Conservation (phyloP, 37 sponge, comb jelly and placozoan genomes). For the Bolinopsis microptera region DNA sequence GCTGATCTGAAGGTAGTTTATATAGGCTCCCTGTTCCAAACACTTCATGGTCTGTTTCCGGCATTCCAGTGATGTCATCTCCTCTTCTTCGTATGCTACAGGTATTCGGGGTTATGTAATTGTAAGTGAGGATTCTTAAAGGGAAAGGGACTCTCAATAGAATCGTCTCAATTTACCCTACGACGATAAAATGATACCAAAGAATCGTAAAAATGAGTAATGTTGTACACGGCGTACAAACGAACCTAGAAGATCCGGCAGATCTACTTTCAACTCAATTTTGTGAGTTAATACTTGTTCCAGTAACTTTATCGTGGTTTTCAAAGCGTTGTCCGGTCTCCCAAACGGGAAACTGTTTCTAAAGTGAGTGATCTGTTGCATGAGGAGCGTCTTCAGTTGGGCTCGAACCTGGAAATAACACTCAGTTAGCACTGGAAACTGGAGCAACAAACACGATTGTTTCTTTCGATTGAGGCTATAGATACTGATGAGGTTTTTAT, state of each 20-base stretch:
- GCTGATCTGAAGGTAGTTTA: constrained; percentile 48
- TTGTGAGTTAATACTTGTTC: constrained; percentile 47
- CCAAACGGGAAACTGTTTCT: constrained; percentile 30
- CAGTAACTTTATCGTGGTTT: constrained; percentile 39
- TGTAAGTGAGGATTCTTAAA: background rate
- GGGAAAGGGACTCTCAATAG: too few relatives aligned
- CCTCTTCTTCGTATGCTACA: constrained; percentile 4
- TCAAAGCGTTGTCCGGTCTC: constrained; percentile 20
- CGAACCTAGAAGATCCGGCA: background rate
- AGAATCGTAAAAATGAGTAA: too few relatives aligned
- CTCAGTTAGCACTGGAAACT: too few relatives aligned
- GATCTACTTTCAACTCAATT: constrained; percentile 26
- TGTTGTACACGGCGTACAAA: too few relatives aligned
- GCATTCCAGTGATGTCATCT: constrained; percentile 13
- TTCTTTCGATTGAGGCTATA: too few relatives aligned
- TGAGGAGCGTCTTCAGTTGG: constrained; percentile 22
- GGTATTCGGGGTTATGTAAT: background rate
- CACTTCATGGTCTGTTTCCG: constrained; percentile 50
- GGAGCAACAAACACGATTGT: too few relatives aligned
- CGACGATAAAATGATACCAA: too few relatives aligned
- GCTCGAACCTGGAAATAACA: background rate
- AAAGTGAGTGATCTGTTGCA: constrained; percentile 26
- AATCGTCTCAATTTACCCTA: too few relatives aligned
- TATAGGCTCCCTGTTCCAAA: constrained; percentile 25
- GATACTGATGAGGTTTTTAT: too few relatives aligned